Conservation (phyloP, 2,113 vertebrate genomes). For the Notothenia coriiceps region DNA sequence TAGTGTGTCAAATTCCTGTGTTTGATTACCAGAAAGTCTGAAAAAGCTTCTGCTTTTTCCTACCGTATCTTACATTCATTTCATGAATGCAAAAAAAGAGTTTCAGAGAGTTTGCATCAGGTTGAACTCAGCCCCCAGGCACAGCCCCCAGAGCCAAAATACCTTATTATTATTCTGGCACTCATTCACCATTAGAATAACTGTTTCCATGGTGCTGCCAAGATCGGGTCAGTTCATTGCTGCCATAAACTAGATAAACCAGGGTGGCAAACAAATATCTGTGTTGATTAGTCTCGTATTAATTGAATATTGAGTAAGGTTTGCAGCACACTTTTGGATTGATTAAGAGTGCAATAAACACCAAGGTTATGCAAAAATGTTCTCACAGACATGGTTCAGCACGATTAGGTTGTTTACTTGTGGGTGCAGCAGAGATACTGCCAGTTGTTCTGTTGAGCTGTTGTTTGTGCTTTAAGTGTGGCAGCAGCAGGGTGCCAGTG, state of each 20-base stretch:
- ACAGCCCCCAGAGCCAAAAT: slow-evolving; percentile 47
- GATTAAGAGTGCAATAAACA: slow-evolving; percentile 9
- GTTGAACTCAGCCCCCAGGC: slow-evolving; percentile 62
- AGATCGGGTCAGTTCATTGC: slow-evolving; percentile 26
- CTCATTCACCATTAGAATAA: slow-evolving; percentile 54
- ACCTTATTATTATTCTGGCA: slow-evolving; percentile 62
- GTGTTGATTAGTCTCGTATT: slow-evolving; percentile 32
- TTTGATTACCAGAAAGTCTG: slow-evolving; percentile 54
- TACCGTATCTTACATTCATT: slow-evolving; percentile 25
- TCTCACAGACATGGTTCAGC: slow-evolving; percentile 9
- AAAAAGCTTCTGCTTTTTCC: slow-evolving; percentile 43
- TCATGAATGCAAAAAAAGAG: slow-evolving; percentile 21
- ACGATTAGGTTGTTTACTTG: background rate
- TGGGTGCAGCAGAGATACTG: slow-evolving; percentile 10
- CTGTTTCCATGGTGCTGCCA: slow-evolving; percentile 55
- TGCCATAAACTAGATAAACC: background rate
- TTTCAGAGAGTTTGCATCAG: slow-evolving; percentile 78
- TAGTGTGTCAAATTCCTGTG: slow-evolving; percentile 20
- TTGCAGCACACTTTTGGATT: slow-evolving; percentile 20
- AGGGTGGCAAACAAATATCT: slow-evolving; percentile 21
- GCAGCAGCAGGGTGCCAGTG: slow-evolving; percentile 7
- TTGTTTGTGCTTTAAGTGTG: slow-evolving; percentile 16
- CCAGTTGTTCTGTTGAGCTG: background rate
- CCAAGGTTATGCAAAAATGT: slow-evolving; percentile 2
- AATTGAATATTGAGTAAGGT: slow-evolving; percentile 26